A percentile compares a stretch with the other conserved stretches of the same genome.
Evolutionary conservation across 2,888 invertebrate genomes (phyloP).

Genomic region (Stenolophus ochropezus): DNA sequence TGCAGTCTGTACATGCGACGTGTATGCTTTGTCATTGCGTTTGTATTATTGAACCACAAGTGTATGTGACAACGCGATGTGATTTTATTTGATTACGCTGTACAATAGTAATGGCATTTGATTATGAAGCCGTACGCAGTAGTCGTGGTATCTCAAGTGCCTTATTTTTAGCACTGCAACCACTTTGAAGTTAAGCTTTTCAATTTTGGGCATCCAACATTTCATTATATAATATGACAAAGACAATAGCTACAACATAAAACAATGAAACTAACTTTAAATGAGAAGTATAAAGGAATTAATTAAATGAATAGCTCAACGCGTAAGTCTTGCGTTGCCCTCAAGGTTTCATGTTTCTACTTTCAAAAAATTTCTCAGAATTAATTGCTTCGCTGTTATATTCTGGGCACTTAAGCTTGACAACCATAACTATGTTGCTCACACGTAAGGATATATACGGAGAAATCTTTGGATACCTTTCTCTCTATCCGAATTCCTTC

Average conservation of each 20-base stretch:
- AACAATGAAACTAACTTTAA: slow-evolving; percentile 8
- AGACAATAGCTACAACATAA: not conserved
- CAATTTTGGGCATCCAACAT: not conserved
- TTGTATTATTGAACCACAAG: not conserved
- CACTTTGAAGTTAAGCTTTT: not conserved
- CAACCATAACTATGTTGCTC: too few relatives aligned
- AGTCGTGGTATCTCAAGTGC: not conserved
- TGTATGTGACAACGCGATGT: not conserved
- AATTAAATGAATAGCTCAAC: not conserved
- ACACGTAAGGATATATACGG: too few relatives aligned
- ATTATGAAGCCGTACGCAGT: not conserved
- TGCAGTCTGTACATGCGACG: too few relatives aligned
- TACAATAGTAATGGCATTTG: not conserved
- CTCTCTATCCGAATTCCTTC: not conserved
- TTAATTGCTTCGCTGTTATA: not conserved
- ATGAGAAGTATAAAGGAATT: slow-evolving; percentile 8
- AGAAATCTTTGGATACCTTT: not conserved
- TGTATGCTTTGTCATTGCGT: not conserved
- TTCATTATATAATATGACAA: not conserved
- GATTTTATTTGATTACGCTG: not conserved
- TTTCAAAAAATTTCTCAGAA: not conserved
- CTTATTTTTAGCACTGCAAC: not conserved
- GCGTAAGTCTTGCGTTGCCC: not conserved
- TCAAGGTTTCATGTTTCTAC: not conserved
- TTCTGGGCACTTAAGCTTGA: not conserved